phyloP scores from a whole-genome alignment of 2,888 invertebrate species.

The Sinodicranocentrus sp. region DNA sequence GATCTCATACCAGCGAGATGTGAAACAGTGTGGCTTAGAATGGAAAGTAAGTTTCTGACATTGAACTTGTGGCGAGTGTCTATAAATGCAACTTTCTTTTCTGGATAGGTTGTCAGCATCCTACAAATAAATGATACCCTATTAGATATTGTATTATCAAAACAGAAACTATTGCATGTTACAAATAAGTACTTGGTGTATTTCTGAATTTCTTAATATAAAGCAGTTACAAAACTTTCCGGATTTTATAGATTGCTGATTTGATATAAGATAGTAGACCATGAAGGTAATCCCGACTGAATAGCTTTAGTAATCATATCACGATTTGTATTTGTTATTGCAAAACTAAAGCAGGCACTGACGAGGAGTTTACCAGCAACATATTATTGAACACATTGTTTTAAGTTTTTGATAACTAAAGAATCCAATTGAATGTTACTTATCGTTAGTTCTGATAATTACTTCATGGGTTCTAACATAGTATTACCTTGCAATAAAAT shows the following conservation, averaged over 20 bases:
- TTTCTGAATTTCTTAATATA: no score
- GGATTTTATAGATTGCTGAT: no score
- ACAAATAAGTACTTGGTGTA: no score
- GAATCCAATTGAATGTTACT: neutral
- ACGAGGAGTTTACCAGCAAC: neutral
- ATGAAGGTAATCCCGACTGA: no score
- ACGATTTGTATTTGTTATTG: neutral
- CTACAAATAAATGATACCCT: no score
- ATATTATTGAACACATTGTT: neutral
- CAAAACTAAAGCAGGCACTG: neutral
- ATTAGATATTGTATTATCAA: no score
- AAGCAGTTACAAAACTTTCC: no score
- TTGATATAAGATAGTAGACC: no score
- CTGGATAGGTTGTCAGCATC: conserved; percentile 54
- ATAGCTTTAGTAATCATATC: no score
- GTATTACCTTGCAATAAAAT: conserved; percentile 74
- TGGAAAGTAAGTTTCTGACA: conserved; percentile 53
- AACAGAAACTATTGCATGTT: no score
- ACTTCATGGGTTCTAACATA: no score
- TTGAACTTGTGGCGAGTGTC: conserved; percentile 72
- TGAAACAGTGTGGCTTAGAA: conserved; percentile 56
- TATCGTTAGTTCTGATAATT: neutral
- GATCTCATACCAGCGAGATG: conserved; percentile 5
- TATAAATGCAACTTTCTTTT: conserved; percentile 69
- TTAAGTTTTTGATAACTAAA: neutral